Conservation (phyloP, 2,797 vertebrate species). For the Benthosema pterotum region DNA sequence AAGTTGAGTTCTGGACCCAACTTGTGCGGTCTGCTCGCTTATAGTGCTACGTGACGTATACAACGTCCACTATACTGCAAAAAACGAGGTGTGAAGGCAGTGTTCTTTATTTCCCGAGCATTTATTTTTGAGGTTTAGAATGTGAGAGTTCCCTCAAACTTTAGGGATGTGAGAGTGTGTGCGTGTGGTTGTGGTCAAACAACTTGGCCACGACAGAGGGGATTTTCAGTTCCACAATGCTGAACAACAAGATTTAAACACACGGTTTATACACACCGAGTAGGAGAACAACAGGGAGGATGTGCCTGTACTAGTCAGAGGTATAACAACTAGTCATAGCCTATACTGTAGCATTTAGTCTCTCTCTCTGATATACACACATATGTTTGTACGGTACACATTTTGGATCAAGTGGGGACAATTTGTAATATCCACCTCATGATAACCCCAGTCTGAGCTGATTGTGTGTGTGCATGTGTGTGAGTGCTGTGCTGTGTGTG, state of each 20-base stretch:
- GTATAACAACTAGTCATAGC: too few species aligned
- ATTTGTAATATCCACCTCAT: too few species aligned
- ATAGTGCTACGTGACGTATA: not conserved
- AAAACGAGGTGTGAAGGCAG: not conserved
- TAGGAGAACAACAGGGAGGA: too few species aligned
- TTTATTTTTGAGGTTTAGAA: slow-evolving; percentile 39
- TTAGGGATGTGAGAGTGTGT: slow-evolving; percentile 73
- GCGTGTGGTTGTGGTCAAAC: slow-evolving; percentile 45
- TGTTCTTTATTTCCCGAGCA: slow-evolving; percentile 33
- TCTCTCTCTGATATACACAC: too few species aligned
- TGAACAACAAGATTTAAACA: slow-evolving; percentile 9
- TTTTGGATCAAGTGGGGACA: too few species aligned
- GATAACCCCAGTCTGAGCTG: too few species aligned
- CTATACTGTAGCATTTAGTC: too few species aligned
- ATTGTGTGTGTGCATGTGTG: slow-evolving; percentile 1
- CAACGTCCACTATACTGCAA: slow-evolving; percentile 8
- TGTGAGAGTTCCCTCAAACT: slow-evolving; percentile 61
- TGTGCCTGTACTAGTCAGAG: too few species aligned
- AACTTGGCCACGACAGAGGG: slow-evolving; percentile 47
- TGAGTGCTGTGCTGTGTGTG: slow-evolving; percentile 16
- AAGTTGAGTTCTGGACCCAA: not conserved
- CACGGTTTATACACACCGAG: not conserved
- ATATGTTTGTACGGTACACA: too few species aligned
- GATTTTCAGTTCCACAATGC: slow-evolving; percentile 36
- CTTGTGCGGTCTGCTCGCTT: not conserved